Evolutionary conservation across 2,888 invertebrate genomes (phyloP), one percentile per base, ranked within the genome.

Genomic region (Drosophila robusta): DNA sequence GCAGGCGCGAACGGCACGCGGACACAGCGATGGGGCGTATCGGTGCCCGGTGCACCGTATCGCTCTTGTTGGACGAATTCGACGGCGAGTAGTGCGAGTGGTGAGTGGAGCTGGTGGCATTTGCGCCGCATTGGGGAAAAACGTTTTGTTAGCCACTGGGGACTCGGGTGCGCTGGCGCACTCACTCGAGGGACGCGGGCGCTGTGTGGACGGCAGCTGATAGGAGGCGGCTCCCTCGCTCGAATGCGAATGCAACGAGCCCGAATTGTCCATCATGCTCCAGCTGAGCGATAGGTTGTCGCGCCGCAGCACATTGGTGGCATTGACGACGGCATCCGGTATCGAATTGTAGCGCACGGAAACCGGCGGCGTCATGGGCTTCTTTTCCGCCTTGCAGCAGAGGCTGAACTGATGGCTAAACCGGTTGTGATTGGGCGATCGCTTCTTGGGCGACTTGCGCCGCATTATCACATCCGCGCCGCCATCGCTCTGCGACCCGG

Each of bases 341-440:
- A 91, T 74, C 49, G 92, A 92, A 75, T 92, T 92, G 57, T 92
- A 92, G 4, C 92, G 91, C 49, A 92, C 92, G 9, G 91, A 90
- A 3, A 92, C 91, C 7, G 92, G 91, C 3, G 92, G 92, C 16
- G 92, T 92, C 63, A 89, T 70, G 0, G 90, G 89, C 39, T 91
- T 92, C 56, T 90, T 90, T 47, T 92, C 91, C 0, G 90, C 90
- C 67, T 91, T 90, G 70, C 92, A 92, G 70, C 92, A 92, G 58
- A 92, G 78, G 52, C 91, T 90, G 55, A 92, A 92, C 70, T 92
- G 91, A 80, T 92, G 92, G 51, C 92, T 92, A 26, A 92, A 91
- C 5, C 92, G 80, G 80, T 92, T 92, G 65, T 91, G 91, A 66
- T 91, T 91, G 2, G 90, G 89, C 5, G 90, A 90, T 9, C 90